Evolutionary conservation across 2,888 invertebrate species (phyloP), one percentile per base, ranked within the genome.

Genomic region (Rugalucina vietnamica): DNA sequence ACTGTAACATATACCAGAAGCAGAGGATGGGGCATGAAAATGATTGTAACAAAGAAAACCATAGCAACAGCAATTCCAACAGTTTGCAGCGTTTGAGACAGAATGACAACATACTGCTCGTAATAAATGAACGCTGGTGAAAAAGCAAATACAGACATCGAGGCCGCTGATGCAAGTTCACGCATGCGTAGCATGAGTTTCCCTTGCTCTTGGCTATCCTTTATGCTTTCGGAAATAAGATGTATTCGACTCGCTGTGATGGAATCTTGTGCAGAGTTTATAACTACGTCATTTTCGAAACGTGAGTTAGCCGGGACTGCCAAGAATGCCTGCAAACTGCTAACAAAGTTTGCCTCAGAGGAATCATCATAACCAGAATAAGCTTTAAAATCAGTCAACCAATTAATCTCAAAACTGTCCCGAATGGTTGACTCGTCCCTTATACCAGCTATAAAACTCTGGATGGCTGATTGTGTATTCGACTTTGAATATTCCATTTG

Each of bases 181-280:
- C 93, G 80, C 83, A 92, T 81, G 34, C 79, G 29, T 18, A 89
- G 34, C 91, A 93, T 92, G 71, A 92, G 74, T 24, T 89, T 76
- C 0, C 91, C 91, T 82, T 93, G 91, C 29, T 80, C 79, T 12
- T 84, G 82, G 24, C 98, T 98, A 76, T 98, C 97, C 78, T 97
- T 97, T 70, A 98, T 97, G 92, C 98, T 97, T 1, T 97, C 97
- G 0, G 98, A 98, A 95, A 98, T 98, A 74, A 98, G 97, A 71
- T 98, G 95, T 93, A 98, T 98, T 82, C 98, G 96, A 70, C 98
- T 98, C 0, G 97, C 98, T 3, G 97, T 50, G 8, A 87, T 87
- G 32, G 49, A 60, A 18, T 18, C 37, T 21, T 57, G 79, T 29
- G 29, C 18, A 1, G 60, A 29, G 18, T 84, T 78, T 27, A 92